Percentiles rank a stretch among this genome's conserved stretches.
Conservation (phyloP, 2,113 vertebrate genomes). For the Toxotes chatareus region DNA sequence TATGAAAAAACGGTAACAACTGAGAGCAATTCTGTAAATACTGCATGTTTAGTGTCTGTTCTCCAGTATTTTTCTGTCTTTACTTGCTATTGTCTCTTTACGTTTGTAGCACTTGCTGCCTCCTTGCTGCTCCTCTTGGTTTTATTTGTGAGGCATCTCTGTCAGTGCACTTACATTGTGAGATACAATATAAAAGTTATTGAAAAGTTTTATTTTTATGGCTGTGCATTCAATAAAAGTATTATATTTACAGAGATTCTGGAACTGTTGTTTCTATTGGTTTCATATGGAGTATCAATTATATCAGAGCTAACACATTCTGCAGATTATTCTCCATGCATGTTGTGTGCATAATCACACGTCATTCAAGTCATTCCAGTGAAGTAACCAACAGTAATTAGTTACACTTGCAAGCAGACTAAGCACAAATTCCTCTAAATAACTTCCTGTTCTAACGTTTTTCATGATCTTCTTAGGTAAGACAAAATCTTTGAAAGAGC, state of each 20-base stretch:
- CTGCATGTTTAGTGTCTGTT: neutral
- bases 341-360: neutral
- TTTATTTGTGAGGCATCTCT: neutral
- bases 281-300: neutral
- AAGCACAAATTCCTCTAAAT: neutral
- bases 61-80: neutral
- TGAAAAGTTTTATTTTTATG: neutral
- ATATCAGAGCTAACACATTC: too few species aligned
- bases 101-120: neutral
- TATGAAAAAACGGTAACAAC: neutral
- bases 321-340: neutral
- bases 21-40: constrained; percentile 24
- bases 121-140: neutral
- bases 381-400: neutral
- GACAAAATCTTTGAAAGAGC: constrained; percentile 14
- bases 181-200: neutral
- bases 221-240: constrained; percentile 27
- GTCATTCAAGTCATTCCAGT: constrained; percentile 1
- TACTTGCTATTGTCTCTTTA: neutral
- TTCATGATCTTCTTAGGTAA: constrained; percentile 56
- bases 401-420: neutral
- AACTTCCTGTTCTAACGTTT: constrained; percentile 7
- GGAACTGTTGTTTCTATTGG: neutral
- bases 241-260: neutral
- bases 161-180: neutral